Base-by-base conservation (phyloP, 2,888 invertebrate genomes). In the Geotrupes spiniger region DNA sequence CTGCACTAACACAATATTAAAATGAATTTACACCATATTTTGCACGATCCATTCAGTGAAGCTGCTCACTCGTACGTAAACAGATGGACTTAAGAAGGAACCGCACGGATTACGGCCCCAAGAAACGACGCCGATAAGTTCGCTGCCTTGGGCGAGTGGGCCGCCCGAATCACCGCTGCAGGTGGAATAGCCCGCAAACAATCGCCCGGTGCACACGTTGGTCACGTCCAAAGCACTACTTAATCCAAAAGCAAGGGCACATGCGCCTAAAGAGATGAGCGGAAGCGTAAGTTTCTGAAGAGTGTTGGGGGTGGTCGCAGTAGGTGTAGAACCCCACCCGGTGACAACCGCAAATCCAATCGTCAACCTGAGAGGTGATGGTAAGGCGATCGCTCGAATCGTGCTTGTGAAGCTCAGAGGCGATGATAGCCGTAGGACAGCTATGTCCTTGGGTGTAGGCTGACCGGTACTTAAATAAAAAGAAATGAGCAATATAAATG, bases 161-260 rank as follows among this genome's bases (percentile, higher is more conserved):
- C 79, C 78, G 1, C 79, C 80, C 2, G 78, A 79, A 53, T 80
- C 80, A 9, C 79, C 79, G 28, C 64, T 72, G 56, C 79, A 79
- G 6, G 77, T 77, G 11, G 76, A 74, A 6, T 52, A 21, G 1
- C 51, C 45, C 2, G 77, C 77, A n/a, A n/a, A n/a, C n/a, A n/a
- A n/a, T 58, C 63, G 29, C 58, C 79, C 78, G 0, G 78, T 78
- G 56, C 79, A 79, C 26, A 78, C 68, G 46, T 79, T 74, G 26
- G 74, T 72, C 1, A 68, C 64, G 42, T 71, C 69, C 1, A 79
- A 57, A 8, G 78, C 75, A 53, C 76, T 75, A 1, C 42, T 36
- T 25, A 31, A 26, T 27, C 69, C 68, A 26, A 75, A 44, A n/a
- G n/a, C n/a, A n/a, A n/a, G n/a, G n/a, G n/a, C n/a, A n/a, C n/a